Conservation (phyloP, 2,113 vertebrate genomes). For the Hippocampus zosterae region DNA sequence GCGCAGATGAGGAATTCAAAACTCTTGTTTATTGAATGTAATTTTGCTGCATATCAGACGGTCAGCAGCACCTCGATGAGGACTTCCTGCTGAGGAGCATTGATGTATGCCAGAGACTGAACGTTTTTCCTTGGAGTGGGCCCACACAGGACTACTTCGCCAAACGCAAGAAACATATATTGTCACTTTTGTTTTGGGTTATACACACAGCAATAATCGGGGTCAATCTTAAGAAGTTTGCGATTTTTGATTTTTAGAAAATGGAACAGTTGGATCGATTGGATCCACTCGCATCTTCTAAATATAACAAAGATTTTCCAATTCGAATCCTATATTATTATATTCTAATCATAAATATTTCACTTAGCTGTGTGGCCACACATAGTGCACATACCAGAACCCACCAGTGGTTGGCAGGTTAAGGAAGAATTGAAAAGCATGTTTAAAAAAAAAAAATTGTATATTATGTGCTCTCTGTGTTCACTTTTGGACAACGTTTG, state of each 20-base stretch:
- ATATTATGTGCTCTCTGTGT: not conserved
- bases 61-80: not conserved
- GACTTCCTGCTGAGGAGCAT: not conserved
- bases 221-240: not conserved
- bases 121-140: not conserved
- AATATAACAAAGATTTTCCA: too few species aligned
- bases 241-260: too few species aligned
- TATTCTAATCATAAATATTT: too few species aligned
- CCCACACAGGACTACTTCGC: not conserved
- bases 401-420: not conserved
- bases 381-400: not conserved
- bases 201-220: not conserved
- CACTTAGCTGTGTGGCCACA: not conserved
- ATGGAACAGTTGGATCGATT: too few species aligned
- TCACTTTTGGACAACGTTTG: not conserved
- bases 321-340: too few species aligned
- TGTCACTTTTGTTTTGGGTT: not conserved
- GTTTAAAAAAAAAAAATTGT: not conserved
- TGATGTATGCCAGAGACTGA: not conserved
- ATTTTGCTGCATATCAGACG: not conserved
- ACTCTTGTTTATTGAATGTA: slow-evolving; percentile 4
- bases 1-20: slow-evolving; percentile 14
- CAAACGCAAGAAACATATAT: not conserved
- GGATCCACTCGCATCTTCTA: too few species aligned
- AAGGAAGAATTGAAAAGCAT: not conserved